Evolutionary conservation across 1,140 invertebrate species (phyloP), one percentile per base, ranked within the genome.

Genomic region (Drosophila oshimai): DNA sequence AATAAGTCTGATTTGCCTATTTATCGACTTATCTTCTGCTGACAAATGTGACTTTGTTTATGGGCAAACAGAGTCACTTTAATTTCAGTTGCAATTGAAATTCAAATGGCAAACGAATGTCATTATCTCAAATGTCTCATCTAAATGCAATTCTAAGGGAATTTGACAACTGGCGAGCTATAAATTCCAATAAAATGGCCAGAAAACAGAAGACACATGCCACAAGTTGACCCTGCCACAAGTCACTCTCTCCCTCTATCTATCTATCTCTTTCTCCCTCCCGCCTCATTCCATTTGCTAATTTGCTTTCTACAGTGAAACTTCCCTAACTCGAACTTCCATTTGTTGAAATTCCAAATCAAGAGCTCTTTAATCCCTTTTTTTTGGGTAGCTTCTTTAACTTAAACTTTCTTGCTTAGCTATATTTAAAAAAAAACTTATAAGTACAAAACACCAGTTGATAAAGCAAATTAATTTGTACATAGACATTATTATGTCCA

Each of bases 121-220:
- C 74, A 83, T 77, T 81, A 81, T 81, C 77, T 34, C 29, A n/a
- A n/a, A n/a, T 37, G 60, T 36, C 47, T 26, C 61, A 78, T 78
- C 74, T 78, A 17, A 61, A 51, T 78, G 67, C 53, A 62, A 17
- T 47, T 28, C 42, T 2, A 46, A 36, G 39, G 37, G 13, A 53
- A 80, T 57, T 50, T 41, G 53, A 26, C 58, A 58, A 26, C 42
- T 24, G 31, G 44, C 49, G 28, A 71, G 45, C 72, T 65, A 86
- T 86, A 86, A 86, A 86, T 86, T 86, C 80, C 81, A 86, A 86
- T 86, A 74, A 86, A 86, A 75, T 46, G 51, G 42, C 34, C 44
- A 57, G 54, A 39, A 58, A 37, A 42, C 36, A 61, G 46, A 64
- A 77, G 61, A 18, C 65, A 54, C 57, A 22, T 70, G 53, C 65